phyloP scores from a whole-genome alignment of 2,888 invertebrate species.

The Drosophila recens region DNA sequence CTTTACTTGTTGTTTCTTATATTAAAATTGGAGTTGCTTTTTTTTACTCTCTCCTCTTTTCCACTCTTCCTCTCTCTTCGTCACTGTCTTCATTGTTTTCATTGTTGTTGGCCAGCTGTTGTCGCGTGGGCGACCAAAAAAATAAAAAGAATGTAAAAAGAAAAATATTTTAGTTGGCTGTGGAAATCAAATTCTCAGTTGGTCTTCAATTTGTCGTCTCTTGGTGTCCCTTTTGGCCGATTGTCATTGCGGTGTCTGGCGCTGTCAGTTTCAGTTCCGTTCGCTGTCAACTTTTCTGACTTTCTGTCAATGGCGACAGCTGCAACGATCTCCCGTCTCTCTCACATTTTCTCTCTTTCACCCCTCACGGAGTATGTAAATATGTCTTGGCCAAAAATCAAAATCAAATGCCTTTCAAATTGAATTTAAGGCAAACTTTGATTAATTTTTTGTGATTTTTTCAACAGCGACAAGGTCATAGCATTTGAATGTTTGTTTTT shows the following conservation, averaged over 20 bases:
- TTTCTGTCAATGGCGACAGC: constrained; percentile 69
- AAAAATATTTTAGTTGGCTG: constrained; percentile 64
- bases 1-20: constrained; percentile 69
- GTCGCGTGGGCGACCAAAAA: constrained; percentile 32
- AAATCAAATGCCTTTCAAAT: constrained; percentile 47
- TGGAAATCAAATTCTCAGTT: constrained; percentile 62
- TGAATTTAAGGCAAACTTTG: constrained; percentile 53
- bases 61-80: neutral
- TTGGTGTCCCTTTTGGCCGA: constrained; percentile 56
- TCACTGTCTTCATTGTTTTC: constrained; percentile 23
- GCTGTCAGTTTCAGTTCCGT: constrained; percentile 69
- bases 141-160: neutral
- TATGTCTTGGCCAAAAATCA: constrained; percentile 30
- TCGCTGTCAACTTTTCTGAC: constrained; percentile 67
- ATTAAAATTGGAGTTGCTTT: constrained; percentile 55
- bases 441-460: constrained; percentile 31
- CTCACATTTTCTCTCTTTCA: no score
- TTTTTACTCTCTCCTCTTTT: constrained; percentile 9
- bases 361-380: constrained; percentile 26
- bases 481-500: constrained; percentile 8
- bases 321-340: constrained; percentile 41
- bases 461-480: constrained; percentile 17
- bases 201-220: constrained; percentile 54
- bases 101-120: constrained; percentile 47
- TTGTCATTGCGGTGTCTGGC: constrained; percentile 67